Conservation (phyloP, 64 coral and sea anemone species). For the Orbicella faveolata region DNA sequence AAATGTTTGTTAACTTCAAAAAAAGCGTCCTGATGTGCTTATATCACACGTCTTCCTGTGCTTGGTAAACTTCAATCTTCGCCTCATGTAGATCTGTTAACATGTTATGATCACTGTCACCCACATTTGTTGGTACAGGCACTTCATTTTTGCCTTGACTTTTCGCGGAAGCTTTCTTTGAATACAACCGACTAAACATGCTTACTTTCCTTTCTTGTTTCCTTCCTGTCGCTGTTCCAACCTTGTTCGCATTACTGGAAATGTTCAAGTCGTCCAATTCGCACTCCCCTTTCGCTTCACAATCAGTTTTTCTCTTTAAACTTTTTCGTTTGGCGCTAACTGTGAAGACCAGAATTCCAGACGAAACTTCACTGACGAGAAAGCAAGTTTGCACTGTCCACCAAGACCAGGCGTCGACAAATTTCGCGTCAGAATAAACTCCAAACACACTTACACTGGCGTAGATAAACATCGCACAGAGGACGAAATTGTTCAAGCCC, state of each 20-base stretch:
- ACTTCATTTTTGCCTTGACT: background rate
- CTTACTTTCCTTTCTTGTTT: background rate
- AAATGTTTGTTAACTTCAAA: too few relatives aligned
- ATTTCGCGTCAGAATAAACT: slow-evolving; percentile 6
- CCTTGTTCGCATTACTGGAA: background rate
- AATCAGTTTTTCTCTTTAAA: background rate
- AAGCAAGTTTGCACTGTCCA: slow-evolving; percentile 26
- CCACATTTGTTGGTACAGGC: too few relatives aligned
- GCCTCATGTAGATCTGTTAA: background rate
- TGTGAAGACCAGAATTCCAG: slow-evolving; percentile 36
- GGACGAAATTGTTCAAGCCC: slow-evolving; percentile 3
- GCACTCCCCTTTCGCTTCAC: background rate
- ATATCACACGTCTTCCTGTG: background rate
- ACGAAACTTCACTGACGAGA: slow-evolving; percentile 26
- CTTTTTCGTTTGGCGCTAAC: slow-evolving; percentile 15
- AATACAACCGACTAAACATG: background rate
- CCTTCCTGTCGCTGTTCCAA: background rate
- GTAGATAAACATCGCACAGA: slow-evolving; percentile 2
- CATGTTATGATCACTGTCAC: background rate
- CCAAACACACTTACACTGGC: slow-evolving; percentile 8
- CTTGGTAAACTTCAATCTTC: slow-evolving; percentile 3
- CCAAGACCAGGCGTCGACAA: slow-evolving; percentile 47
- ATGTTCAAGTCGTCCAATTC: background rate
- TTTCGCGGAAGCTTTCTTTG: background rate
- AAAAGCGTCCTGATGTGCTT: too few relatives aligned